Evolutionary conservation across 2,888 invertebrate genomes (phyloP), one percentile per base, ranked within the genome.

Genomic region (Seira sanloemensis): DNA sequence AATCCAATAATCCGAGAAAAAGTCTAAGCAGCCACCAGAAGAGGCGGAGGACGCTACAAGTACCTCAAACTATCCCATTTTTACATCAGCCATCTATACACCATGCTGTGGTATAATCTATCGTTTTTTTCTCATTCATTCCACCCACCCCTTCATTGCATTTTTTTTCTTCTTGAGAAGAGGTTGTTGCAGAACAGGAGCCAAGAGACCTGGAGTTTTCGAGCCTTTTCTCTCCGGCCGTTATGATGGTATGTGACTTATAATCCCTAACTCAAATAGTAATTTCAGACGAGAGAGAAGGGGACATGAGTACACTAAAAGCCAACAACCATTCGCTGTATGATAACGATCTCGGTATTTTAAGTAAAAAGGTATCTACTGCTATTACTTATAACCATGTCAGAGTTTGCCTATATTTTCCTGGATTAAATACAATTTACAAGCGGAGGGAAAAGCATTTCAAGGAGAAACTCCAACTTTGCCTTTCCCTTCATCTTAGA

Each of bases 1-100:
- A 82, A 82, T 82, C 82, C 82, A 82, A 82, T 82, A 82, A 82
- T 81, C 69, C 74, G 16, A 50, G n/a, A 50, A 50, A 81, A 81
- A 76, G 76, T 76, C 82, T 75, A 78, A 71, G 24, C 62, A 71
- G 65, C 65, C 23, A 65, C 23, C 21, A 65, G 24, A 65, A 65
- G 65, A 65, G 65, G 65, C 21, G 24, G 50, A 65, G 27, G 58
- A 80, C 18, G 74, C 82, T 82, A 82, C 82, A 82, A 82, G 82
- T 82, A 82, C 82, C 82, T 82, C 82, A 82, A 66, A 65, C 73
- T 73, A 76, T 25, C 37, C 46, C 46, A 27, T 23, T 66, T 65
- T 65, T 37, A 27, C 66, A 76, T 46, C 67, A 67, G 54, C 71
- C n/a, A 54, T 67, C 54, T 25, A 75, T 58, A 65, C 78, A 68